A percentile compares a stretch with the other conserved stretches of the same genome.
These are phyloP conservation scores for Tetrao urogallus DNA, from an alignment of 2,113 vertebrate species.

Conservation along the genomic window DNA sequence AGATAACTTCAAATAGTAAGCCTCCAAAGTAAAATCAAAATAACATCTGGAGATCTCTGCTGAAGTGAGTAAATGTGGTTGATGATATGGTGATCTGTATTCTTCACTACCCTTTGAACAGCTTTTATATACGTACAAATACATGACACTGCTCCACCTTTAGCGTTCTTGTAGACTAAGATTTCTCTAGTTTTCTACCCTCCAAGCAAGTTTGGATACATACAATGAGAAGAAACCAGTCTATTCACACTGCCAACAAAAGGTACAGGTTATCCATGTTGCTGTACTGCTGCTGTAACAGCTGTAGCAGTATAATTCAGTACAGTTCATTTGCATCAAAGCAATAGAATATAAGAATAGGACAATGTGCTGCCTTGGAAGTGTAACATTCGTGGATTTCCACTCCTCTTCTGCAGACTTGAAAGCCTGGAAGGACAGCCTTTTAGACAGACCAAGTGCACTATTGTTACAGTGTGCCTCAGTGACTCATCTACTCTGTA, in stretches of 20 bases:
- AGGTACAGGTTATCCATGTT: neutral
- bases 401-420: neutral
- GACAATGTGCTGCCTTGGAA: neutral
- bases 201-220: neutral
- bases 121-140: neutral
- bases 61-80: neutral
- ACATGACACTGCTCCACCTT: neutral
- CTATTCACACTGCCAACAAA: neutral
- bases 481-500: neutral
- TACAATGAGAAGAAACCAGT: neutral
- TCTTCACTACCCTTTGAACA: accelerated
- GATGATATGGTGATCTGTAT: neutral
- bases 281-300: neutral
- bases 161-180: neutral
- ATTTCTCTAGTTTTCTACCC: neutral
- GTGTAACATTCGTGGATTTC: neutral
- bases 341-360: neutral
- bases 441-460: neutral
- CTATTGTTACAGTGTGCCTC: neutral
- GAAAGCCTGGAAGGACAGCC: neutral
- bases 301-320: neutral
- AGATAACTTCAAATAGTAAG: neutral
- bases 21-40: neutral
- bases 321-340: neutral
- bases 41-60: neutral